phyloP scores from a whole-genome alignment of 2,797 vertebrate species.

The Cephalopachus bancanus region DNA sequence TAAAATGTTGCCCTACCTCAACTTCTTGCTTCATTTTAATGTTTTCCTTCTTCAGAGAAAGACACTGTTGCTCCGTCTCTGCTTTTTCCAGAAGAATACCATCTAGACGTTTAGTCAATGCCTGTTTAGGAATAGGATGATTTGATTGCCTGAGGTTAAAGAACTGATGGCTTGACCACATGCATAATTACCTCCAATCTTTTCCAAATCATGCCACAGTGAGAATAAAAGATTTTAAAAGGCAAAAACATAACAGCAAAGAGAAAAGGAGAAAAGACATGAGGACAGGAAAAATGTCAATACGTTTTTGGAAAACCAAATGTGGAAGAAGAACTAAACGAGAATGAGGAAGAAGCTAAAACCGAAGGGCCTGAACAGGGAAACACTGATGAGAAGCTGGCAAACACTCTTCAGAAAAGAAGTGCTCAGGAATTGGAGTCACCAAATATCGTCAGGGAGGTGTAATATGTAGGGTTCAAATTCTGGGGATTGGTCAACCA shows the following conservation, averaged over 20 bases:
- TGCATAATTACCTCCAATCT: neutral
- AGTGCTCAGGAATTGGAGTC: neutral
- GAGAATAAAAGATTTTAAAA: slow-evolving; percentile 51
- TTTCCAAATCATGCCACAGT: slow-evolving; percentile 23
- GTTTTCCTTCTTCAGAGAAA: slow-evolving; percentile 93
- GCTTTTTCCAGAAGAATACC: slow-evolving; percentile 96
- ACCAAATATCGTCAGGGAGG: neutral
- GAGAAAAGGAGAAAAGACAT: slow-evolving; percentile 8
- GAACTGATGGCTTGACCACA: slow-evolving; percentile 37
- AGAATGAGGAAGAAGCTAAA: neutral
- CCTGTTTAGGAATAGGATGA: slow-evolving; percentile 89
- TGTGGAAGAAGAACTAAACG: neutral
- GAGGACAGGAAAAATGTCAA: slow-evolving; percentile 24
- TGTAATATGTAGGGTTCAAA: neutral
- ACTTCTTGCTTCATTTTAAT: slow-evolving; percentile 91
- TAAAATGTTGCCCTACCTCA: slow-evolving; percentile 89
- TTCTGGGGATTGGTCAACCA: neutral
- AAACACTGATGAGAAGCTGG: neutral
- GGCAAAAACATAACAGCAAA: neutral
- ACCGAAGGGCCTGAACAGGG: neutral
- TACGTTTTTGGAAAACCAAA: slow-evolving; percentile 37
- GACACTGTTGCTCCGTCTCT: slow-evolving; percentile 94
- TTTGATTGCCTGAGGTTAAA: slow-evolving; percentile 56
- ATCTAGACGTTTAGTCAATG: slow-evolving; percentile 95
- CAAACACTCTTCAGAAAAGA: neutral